These are phyloP conservation scores for Bergia puertoricense DNA, from an alignment of 92 coral and sea anemone species.

Conservation along the genomic window DNA sequence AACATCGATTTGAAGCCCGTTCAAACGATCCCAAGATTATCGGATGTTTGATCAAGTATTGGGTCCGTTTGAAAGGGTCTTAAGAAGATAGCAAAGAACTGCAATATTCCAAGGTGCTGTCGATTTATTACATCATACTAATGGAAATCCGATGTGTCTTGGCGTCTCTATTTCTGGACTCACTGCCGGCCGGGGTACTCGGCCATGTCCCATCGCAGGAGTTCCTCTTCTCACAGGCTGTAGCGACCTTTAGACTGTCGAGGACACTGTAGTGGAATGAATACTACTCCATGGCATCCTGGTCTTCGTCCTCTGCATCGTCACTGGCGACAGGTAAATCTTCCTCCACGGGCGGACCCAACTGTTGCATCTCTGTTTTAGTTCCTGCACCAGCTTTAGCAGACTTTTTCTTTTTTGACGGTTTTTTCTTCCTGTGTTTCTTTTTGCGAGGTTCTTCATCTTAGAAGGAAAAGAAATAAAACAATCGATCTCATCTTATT, in stretches of 20 bases:
- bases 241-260: background rate
- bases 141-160: too few relatives aligned
- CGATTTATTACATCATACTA: background rate
- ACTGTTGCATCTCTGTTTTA: background rate
- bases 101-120: background rate
- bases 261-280: background rate
- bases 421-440: constrained; percentile 40
- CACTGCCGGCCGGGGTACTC: background rate
- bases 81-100: background rate
- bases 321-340: constrained; percentile 14
- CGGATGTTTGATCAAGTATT: background rate
- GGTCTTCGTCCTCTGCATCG: background rate
- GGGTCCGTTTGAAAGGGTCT: background rate
- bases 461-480: background rate
- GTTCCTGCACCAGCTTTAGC: background rate
- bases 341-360: background rate
- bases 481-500: background rate
- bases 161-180: too few relatives aligned
- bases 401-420: constrained; percentile 18
- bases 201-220: background rate
- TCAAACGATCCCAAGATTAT: background rate
- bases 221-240: background rate
- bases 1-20: too few relatives aligned
- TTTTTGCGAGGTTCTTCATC: constrained; percentile 44
- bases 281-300: background rate